A percentile compares a stretch with the other conserved stretches of the same genome.
These are phyloP conservation scores for Nesoenas mayeri DNA, from an alignment of 2,113 vertebrate genomes.

Conservation along the genomic window DNA sequence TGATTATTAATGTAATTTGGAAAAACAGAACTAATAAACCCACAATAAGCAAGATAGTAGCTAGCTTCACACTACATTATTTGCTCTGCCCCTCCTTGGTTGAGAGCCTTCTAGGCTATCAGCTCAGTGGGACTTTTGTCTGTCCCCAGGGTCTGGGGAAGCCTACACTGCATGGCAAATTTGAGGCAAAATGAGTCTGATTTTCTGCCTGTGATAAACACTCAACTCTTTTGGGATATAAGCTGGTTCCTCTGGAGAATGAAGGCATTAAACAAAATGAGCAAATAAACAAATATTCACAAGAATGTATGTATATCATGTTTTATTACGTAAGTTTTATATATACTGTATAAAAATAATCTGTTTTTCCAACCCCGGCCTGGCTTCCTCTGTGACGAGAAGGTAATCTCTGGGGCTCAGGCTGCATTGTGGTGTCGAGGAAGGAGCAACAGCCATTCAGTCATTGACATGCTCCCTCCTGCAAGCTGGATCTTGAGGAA, in stretches of 20 bases:
- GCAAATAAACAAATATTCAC: neutral
- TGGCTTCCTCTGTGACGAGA: neutral
- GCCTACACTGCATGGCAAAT: rapidly evolving
- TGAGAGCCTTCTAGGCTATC: neutral
- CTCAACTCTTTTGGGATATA: neutral
- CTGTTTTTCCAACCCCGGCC: neutral
- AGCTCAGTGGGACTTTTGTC: neutral
- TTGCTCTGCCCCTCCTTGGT: neutral
- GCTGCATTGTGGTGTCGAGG: neutral
- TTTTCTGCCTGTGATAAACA: neutral
- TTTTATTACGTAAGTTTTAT: neutral
- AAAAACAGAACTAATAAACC: neutral
- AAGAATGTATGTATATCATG: neutral
- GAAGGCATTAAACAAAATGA: neutral
- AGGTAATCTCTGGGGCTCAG: neutral
- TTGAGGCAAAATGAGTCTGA: neutral
- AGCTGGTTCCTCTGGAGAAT: neutral
- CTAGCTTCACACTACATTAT: neutral
- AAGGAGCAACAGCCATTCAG: neutral
- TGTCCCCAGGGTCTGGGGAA: neutral
- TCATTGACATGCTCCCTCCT: neutral
- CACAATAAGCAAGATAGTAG: neutral
- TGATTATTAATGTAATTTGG: neutral
- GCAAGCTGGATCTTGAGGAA: neutral
- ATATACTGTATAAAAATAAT: neutral